A percentile compares a stretch with the other conserved stretches of the same genome.
Conservation (phyloP, 1,140 invertebrate genomes). For the Microplitis mediator region DNA sequence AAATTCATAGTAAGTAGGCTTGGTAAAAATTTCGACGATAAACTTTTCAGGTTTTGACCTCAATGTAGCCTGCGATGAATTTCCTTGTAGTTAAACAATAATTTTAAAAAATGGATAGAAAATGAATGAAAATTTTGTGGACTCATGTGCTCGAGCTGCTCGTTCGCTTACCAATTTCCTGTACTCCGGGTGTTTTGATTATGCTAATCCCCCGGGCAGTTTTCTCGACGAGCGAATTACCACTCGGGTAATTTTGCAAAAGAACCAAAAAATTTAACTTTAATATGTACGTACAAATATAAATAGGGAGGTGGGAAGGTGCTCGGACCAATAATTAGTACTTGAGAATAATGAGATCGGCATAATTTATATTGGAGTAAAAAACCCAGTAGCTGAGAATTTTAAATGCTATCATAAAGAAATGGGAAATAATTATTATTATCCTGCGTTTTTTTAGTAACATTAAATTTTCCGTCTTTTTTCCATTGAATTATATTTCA, state of each 20-base stretch:
- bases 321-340: slow-evolving; percentile 3
- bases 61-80: not conserved
- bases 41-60: not conserved
- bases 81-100: not conserved
- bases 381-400: not conserved
- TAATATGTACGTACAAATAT: too few relatives aligned
- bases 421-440: too few relatives aligned
- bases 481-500: too few relatives aligned
- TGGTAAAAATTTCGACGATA: too few relatives aligned
- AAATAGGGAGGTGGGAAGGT: not conserved
- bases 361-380: not conserved
- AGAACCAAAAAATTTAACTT: too few relatives aligned
- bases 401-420: too few relatives aligned
- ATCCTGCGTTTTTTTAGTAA: too few relatives aligned
- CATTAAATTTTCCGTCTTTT: too few relatives aligned
- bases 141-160: slow-evolving; percentile 1
- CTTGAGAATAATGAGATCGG: not conserved
- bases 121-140: slow-evolving; percentile 1
- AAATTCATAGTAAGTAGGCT: too few relatives aligned
- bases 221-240: slow-evolving; percentile 24
- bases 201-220: slow-evolving; percentile 32
- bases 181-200: slow-evolving; percentile 33
- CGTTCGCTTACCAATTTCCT: slow-evolving; percentile 16
- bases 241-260: slow-evolving; percentile 24
- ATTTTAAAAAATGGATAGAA: not conserved